A percentile compares a stretch with the other conserved stretches of the same genome.
phyloP scores from a whole-genome alignment of 2,113 vertebrate species.

The Puffinus mauretanicus region DNA sequence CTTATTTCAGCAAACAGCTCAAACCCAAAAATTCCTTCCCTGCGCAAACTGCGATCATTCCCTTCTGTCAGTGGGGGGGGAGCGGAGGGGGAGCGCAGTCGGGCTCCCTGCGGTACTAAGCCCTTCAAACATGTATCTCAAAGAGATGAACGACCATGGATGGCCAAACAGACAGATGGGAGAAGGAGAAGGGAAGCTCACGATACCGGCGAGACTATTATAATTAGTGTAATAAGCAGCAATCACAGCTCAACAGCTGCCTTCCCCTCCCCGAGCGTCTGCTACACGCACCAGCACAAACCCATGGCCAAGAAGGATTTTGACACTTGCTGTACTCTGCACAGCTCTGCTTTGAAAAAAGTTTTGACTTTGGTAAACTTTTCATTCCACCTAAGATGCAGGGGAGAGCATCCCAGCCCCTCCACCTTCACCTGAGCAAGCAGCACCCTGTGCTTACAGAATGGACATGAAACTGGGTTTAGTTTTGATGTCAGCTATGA shows the following conservation, averaged over 20 bases:
- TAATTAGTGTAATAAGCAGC: constrained; percentile 49
- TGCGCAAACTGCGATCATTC: fast-evolving
- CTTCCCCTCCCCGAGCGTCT: background rate
- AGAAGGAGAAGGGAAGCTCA: background rate
- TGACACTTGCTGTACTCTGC: background rate
- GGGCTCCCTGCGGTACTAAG: background rate
- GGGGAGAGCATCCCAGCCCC: background rate
- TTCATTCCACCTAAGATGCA: fast-evolving
- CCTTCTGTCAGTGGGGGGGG: fast-evolving
- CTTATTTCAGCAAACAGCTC: background rate
- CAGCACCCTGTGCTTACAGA: background rate
- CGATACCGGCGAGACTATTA: background rate
- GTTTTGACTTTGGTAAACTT: background rate
- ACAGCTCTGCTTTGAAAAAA: background rate
- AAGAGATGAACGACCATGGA: constrained; percentile 10
- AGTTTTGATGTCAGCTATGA: background rate
- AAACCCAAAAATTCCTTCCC: background rate
- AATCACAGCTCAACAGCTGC: constrained; percentile 31
- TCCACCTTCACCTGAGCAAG: background rate
- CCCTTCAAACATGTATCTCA: background rate
- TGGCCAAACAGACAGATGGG: background rate
- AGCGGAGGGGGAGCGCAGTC: fast-evolving
- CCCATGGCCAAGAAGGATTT: background rate
- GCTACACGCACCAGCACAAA: background rate
- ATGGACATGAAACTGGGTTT: background rate